Conservation (phyloP, 2,888 invertebrate species). For the Clostera curtula region DNA sequence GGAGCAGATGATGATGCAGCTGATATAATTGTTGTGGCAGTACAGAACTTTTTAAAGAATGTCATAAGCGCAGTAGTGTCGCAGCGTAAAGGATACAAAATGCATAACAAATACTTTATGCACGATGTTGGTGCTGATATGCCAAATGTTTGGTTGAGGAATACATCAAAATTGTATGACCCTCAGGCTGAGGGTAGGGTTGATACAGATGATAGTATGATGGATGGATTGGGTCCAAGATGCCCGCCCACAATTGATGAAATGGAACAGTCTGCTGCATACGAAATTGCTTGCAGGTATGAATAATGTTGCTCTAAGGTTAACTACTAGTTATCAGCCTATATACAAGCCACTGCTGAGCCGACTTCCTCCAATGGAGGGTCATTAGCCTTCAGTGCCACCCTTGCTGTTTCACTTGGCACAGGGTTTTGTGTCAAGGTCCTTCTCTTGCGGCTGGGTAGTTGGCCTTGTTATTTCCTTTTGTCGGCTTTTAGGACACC, state of each 20-base stretch:
- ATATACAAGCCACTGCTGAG: too few relatives aligned
- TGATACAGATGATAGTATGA: constrained; percentile 72
- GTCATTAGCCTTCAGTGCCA: too few relatives aligned
- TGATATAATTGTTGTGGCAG: constrained; percentile 86
- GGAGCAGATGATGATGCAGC: constrained; percentile 90
- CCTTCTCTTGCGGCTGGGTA: too few relatives aligned
- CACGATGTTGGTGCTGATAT: constrained; percentile 86
- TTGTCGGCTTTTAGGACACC: too few relatives aligned
- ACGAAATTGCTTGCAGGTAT: constrained; percentile 80
- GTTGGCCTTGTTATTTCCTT: too few relatives aligned
- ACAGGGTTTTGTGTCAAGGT: too few relatives aligned
- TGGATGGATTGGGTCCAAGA: constrained; percentile 78
- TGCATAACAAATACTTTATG: constrained; percentile 82
- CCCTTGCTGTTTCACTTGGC: too few relatives aligned
- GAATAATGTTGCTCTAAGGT: constrained; percentile 2
- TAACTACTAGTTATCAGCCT: too few relatives aligned
- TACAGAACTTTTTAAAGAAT: constrained; percentile 87
- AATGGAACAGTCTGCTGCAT: constrained; percentile 83
- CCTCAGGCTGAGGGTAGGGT: constrained; percentile 74
- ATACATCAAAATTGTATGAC: constrained; percentile 79
- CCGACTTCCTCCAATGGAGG: too few relatives aligned
- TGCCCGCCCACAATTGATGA: constrained; percentile 82
- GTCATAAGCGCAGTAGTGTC: constrained; percentile 85
- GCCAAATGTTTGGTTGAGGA: constrained; percentile 87
- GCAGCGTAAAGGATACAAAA: constrained; percentile 87